Evolutionary conservation across 1,140 invertebrate species (phyloP).

Genomic region (Gerris buenoi): DNA sequence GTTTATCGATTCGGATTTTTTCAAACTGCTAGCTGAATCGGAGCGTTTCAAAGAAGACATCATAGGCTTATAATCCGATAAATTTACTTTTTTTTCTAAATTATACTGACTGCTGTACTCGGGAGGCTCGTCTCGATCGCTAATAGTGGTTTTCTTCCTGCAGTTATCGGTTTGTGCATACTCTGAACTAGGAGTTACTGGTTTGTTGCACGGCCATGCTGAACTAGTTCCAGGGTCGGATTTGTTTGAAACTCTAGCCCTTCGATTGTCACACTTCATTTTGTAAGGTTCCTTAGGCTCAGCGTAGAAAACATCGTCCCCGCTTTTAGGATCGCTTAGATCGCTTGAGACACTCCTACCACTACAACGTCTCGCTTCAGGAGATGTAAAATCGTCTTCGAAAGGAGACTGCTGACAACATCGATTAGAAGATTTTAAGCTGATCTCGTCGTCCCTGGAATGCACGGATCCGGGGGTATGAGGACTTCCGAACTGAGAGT

Average conservation of each 20-base stretch:
- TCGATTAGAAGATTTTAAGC: constrained; percentile 3
- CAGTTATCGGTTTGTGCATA: not conserved
- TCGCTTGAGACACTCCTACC: constrained; percentile 27
- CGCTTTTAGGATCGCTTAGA: constrained; percentile 23
- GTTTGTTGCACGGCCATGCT: not conserved
- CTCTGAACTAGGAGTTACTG: not conserved
- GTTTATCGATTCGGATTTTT: constrained; percentile 71
- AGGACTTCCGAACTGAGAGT: not conserved
- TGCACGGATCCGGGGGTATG: not conserved
- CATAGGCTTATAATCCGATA: constrained; percentile 13
- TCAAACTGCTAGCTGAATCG: constrained; percentile 29
- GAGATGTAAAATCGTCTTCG: constrained; percentile 54
- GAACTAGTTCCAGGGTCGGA: not conserved
- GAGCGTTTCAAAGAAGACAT: constrained; percentile 28
- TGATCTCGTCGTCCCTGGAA: constrained; percentile 3
- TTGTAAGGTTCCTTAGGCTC: constrained; percentile 2
- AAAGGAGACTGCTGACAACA: constrained; percentile 41
- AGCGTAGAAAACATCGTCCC: constrained; percentile 18
- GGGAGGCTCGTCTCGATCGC: not conserved
- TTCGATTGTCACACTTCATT: not conserved
- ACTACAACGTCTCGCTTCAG: constrained; percentile 26
- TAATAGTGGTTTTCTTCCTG: constrained; percentile 2
- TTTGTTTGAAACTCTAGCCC: not conserved
- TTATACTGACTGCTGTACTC: not conserved
- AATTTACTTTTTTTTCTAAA: constrained; percentile 3